These are phyloP conservation scores for Parotia lawesii DNA, from an alignment of 2,113 vertebrate species.

Conservation along the genomic window DNA sequence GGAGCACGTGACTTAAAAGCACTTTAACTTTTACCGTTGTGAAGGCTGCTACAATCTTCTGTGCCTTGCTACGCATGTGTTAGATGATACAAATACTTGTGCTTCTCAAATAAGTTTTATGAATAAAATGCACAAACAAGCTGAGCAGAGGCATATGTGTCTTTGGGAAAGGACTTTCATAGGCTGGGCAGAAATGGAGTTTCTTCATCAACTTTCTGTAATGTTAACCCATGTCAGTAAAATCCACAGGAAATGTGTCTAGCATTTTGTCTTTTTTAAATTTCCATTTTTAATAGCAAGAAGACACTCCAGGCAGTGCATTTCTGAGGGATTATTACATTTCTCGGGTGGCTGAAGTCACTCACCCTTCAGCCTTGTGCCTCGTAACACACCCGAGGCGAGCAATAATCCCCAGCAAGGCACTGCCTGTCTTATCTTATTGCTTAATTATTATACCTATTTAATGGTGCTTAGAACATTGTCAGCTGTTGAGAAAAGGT, in stretches of 20 bases:
- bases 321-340: conserved; percentile 55
- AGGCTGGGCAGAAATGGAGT: neutral
- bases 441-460: conserved; percentile 78
- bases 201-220: neutral
- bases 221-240: neutral
- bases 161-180: neutral
- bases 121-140: neutral
- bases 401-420: conserved; percentile 37
- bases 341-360: conserved; percentile 52
- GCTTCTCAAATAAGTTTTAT: neutral
- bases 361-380: conserved; percentile 26
- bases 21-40: neutral
- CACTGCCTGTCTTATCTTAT: conserved; percentile 55
- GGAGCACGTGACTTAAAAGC: neutral
- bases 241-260: conserved; percentile 22
- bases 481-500: conserved; percentile 81
- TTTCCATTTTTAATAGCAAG: conserved; percentile 43
- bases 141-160: neutral
- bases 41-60: neutral
- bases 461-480: conserved; percentile 77
- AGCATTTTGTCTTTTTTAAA: conserved; percentile 16
- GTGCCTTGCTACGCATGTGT: neutral
- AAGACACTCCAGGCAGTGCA: conserved; percentile 19
- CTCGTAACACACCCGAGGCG: neutral
- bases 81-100: neutral